These are phyloP conservation scores for Baccha elongata DNA, from an alignment of 2,888 invertebrate species.

Conservation along the genomic window DNA sequence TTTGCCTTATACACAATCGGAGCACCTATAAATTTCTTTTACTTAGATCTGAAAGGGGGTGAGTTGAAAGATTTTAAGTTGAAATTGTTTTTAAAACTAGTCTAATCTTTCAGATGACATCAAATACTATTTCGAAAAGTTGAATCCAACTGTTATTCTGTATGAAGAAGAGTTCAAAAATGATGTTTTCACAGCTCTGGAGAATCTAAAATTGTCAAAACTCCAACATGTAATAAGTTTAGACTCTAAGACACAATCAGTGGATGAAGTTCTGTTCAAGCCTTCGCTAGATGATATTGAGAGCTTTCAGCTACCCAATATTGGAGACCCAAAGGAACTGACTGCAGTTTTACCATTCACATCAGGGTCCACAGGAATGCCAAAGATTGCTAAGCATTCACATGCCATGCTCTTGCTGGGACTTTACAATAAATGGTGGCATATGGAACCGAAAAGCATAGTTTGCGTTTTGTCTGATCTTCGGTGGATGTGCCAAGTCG, in stretches of 20 bases:
- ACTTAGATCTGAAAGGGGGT: conserved; percentile 68
- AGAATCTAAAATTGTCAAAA: conserved; percentile 18
- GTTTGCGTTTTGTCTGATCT: conserved; percentile 67
- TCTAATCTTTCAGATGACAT: conserved; percentile 5
- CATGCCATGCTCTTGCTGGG: conserved; percentile 69
- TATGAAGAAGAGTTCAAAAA: conserved; percentile 60
- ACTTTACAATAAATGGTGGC: conserved; percentile 62
- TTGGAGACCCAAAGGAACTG: conserved; percentile 49
- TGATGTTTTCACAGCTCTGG: conserved; percentile 40
- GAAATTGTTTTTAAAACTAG: neutral
- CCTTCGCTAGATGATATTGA: neutral
- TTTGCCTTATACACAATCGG: conserved; percentile 71
- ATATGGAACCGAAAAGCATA: conserved; percentile 1
- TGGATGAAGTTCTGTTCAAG: conserved; percentile 4
- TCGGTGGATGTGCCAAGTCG: conserved; percentile 74
- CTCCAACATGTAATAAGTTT: conserved; percentile 46
- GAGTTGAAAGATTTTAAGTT: neutral
- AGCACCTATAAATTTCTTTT: conserved; percentile 73
- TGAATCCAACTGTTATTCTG: conserved; percentile 60
- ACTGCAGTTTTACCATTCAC: conserved; percentile 69
- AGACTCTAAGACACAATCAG: conserved; percentile 7
- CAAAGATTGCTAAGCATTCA: conserved; percentile 63
- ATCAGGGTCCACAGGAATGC: conserved; percentile 72
- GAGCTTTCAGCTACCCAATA: conserved; percentile 23
- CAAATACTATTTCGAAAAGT: neutral